phyloP scores from a whole-genome alignment of 2,888 invertebrate genomes.

The Nymphalis polychloros region DNA sequence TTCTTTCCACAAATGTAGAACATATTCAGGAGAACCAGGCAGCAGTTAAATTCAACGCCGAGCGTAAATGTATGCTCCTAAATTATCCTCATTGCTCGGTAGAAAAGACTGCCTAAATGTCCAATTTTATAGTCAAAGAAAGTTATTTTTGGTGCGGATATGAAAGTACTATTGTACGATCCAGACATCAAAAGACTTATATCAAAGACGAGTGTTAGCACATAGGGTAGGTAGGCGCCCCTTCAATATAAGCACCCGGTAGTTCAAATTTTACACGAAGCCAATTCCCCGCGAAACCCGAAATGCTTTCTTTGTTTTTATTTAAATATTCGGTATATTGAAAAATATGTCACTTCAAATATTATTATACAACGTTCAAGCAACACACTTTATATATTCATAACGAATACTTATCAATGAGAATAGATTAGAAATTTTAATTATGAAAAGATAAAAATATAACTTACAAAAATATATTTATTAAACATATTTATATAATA shows the following conservation, averaged over 20 bases:
- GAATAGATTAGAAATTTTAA: too few relatives aligned
- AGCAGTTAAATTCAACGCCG: slow-evolving; percentile 3
- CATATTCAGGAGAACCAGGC: slow-evolving; percentile 23
- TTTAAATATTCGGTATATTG: slow-evolving; percentile 4
- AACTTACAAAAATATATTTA: too few relatives aligned
- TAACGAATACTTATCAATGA: too few relatives aligned
- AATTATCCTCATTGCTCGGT: slow-evolving; percentile 35
- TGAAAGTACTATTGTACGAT: slow-evolving; percentile 70
- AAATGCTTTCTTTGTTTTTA: slow-evolving; percentile 34
- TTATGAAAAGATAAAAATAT: too few relatives aligned
- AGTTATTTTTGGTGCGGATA: slow-evolving; percentile 62
- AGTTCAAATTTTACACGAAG: slow-evolving; percentile 60
- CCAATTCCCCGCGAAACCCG: slow-evolving; percentile 38
- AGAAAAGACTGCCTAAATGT: slow-evolving; percentile 56
- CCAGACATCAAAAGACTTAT: slow-evolving; percentile 75
- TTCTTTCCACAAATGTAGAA: slow-evolving; percentile 7
- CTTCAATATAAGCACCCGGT: slow-evolving; percentile 60
- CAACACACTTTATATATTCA: too few relatives aligned
- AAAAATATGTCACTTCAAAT: slow-evolving; percentile 9
- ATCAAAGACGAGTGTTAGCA: slow-evolving; percentile 70
- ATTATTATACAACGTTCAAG: too few relatives aligned
- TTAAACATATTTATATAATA: not conserved
- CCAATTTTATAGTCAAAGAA: slow-evolving; percentile 58
- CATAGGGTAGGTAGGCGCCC: slow-evolving; percentile 61
- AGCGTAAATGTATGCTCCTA: slow-evolving; percentile 28